phyloP scores from a whole-genome alignment of 2,797 vertebrate genomes.

The Phoeniculus purpureus region DNA sequence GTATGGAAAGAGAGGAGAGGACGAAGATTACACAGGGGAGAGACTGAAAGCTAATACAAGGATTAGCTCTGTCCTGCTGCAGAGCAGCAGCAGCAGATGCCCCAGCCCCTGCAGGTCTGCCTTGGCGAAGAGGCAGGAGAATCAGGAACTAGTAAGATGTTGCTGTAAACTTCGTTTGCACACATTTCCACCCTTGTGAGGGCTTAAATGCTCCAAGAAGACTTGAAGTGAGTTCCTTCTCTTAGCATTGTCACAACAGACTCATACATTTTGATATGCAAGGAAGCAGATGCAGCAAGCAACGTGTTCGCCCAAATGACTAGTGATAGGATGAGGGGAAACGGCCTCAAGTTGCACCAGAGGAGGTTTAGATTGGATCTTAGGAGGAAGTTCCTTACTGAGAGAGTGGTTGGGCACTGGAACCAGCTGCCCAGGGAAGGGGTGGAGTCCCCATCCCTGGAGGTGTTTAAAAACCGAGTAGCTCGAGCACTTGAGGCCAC shows the following conservation, averaged over 20 bases:
- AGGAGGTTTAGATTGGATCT: too few species aligned
- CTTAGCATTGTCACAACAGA: background rate
- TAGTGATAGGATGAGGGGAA: too few species aligned
- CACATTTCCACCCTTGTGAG: background rate
- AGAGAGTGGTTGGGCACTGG: too few species aligned
- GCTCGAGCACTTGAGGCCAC: too few species aligned
- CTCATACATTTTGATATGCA: fast-evolving
- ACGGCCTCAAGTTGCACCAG: too few species aligned
- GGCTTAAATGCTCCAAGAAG: background rate
- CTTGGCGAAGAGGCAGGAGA: background rate
- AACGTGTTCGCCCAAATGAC: background rate
- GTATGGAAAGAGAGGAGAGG: background rate
- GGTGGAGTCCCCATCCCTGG: too few species aligned
- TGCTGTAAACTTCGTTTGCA: background rate
- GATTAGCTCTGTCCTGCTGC: background rate
- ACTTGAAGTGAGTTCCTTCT: background rate
- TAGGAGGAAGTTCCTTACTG: too few species aligned
- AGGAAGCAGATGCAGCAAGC: background rate
- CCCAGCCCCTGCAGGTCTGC: background rate
- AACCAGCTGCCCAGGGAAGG: too few species aligned
- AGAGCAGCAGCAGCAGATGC: slow-evolving; percentile 18
- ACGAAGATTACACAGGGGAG: background rate
- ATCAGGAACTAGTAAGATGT: background rate
- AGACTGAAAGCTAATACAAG: background rate
- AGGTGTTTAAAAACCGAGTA: too few species aligned